These are phyloP conservation scores for Heteractis magnifica DNA, from an alignment of 92 coral and sea anemone genomes.

Conservation along the genomic window DNA sequence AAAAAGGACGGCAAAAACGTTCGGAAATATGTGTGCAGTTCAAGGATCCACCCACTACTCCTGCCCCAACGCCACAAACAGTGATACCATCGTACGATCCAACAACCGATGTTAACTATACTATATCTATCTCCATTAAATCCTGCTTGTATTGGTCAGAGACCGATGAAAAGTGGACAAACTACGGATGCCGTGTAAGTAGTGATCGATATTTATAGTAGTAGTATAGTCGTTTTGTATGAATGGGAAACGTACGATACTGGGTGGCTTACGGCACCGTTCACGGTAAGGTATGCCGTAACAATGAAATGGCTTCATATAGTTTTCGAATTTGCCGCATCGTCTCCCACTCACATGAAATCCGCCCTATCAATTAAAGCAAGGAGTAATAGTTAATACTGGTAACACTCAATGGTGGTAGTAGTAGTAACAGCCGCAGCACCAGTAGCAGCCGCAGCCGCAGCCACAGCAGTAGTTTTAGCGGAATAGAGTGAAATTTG, in stretches of 20 bases:
- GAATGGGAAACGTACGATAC: neutral
- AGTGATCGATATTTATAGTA: neutral
- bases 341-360: too few relatives aligned
- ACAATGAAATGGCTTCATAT: too few relatives aligned
- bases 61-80: slow-evolving; percentile 70
- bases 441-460: too few relatives aligned
- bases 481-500: too few relatives aligned
- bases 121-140: slow-evolving; percentile 65
- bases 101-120: slow-evolving; percentile 69
- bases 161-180: slow-evolving; percentile 65
- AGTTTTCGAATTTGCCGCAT: too few relatives aligned
- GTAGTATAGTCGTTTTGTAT: neutral
- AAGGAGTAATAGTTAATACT: too few relatives aligned
- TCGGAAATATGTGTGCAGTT: slow-evolving; percentile 73
- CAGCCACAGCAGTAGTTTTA: too few relatives aligned
- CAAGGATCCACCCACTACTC: slow-evolving; percentile 87
- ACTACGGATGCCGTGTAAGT: slow-evolving; percentile 86
- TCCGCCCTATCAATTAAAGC: too few relatives aligned
- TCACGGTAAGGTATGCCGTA: too few relatives aligned
- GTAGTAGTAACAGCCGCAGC: too few relatives aligned
- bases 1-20: slow-evolving; percentile 65
- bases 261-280: too few relatives aligned
- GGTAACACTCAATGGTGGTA: too few relatives aligned
- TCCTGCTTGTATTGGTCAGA: slow-evolving; percentile 87
- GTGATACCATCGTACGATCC: slow-evolving; percentile 59